These are phyloP conservation scores for Trichopria drosophilae DNA, from an alignment of 2,888 invertebrate genomes.

Conservation along the genomic window DNA sequence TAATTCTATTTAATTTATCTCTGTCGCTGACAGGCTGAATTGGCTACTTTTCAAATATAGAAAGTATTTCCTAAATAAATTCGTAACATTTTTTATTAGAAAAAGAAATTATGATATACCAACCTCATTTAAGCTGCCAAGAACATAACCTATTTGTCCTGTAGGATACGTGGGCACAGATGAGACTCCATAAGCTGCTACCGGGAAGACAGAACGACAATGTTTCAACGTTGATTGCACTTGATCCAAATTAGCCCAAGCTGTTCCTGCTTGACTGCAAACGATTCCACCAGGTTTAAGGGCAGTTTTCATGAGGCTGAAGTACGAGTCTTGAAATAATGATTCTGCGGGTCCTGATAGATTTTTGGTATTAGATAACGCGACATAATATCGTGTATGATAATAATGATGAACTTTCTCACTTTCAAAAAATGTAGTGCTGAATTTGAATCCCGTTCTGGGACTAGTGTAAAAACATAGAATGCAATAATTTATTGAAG, in stretches of 20 bases:
- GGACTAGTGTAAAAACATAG: no score
- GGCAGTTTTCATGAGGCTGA: slow-evolving; percentile 80
- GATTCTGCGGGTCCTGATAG: slow-evolving; percentile 68
- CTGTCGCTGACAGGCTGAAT: no score
- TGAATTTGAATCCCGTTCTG: no score
- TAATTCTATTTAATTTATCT: not conserved
- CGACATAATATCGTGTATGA: no score
- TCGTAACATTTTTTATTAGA: no score
- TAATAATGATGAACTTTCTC: no score
- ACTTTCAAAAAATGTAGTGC: no score
- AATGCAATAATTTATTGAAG: no score
- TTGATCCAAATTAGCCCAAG: slow-evolving; percentile 79
- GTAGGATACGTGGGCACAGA: slow-evolving; percentile 95
- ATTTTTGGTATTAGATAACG: no score
- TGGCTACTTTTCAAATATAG: not conserved
- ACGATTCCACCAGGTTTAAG: slow-evolving; percentile 84
- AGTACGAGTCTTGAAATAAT: slow-evolving; percentile 81
- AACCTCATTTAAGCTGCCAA: slow-evolving; percentile 76
- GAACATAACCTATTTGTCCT: slow-evolving; percentile 93
- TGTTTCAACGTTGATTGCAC: slow-evolving; percentile 75
- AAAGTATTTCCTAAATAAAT: not conserved
- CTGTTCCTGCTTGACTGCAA: slow-evolving; percentile 84
- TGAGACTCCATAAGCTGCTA: slow-evolving; percentile 77
- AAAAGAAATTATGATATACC: slow-evolving; percentile 41
- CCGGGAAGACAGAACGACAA: slow-evolving; percentile 77